Percentiles rank a stretch among this genome's conserved stretches.
Evolutionary conservation across 2,888 invertebrate genomes (phyloP).

Genomic region (Reticulitermes lucifugus): DNA sequence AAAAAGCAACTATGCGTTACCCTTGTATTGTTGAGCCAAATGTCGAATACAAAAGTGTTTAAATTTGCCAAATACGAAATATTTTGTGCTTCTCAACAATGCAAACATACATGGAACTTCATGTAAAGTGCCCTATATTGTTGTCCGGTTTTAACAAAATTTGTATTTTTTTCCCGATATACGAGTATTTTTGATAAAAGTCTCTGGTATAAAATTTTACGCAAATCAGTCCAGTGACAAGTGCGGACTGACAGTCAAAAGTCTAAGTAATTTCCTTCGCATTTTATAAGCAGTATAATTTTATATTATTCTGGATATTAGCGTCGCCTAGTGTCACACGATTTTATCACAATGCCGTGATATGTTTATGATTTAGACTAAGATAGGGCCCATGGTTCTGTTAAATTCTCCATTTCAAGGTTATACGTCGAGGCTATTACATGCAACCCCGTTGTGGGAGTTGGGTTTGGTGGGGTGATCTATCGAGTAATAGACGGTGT

Average conservation of each 20-base stretch:
- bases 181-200: too few relatives aligned
- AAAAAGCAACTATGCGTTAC: too few relatives aligned
- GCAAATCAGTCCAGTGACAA: too few relatives aligned
- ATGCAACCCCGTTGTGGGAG: neutral
- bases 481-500: slow-evolving; percentile 12
- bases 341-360: neutral
- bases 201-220: too few relatives aligned
- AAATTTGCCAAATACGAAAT: too few relatives aligned
- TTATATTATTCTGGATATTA: neutral
- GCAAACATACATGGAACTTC: too few relatives aligned
- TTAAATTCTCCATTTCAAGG: neutral
- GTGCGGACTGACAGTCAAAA: neutral
- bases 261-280: neutral
- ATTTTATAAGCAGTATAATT: neutral
- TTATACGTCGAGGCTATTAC: neutral
- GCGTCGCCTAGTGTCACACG: neutral
- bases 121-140: too few relatives aligned
- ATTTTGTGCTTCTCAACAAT: too few relatives aligned
- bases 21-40: too few relatives aligned
- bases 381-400: neutral
- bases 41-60: too few relatives aligned
- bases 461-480: neutral
- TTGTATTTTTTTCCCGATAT: too few relatives aligned
- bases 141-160: too few relatives aligned
- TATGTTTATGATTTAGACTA: neutral